These are phyloP conservation scores for Osmoderma eremita DNA, from an alignment of 2,888 invertebrate genomes.

Conservation along the genomic window DNA sequence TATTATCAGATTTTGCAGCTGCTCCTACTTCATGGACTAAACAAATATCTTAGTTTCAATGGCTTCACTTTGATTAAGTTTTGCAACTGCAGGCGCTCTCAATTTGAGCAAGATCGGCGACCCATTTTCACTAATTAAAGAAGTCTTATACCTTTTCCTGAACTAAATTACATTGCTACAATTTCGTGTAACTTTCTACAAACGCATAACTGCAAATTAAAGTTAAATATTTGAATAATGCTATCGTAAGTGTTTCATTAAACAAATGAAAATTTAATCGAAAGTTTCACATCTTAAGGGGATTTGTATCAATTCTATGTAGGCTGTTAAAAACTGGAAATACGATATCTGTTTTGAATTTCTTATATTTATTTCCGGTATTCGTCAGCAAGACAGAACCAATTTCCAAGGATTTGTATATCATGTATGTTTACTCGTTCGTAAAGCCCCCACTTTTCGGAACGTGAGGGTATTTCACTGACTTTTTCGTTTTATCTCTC, in stretches of 20 bases:
- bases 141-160: conserved; percentile 1
- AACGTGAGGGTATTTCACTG: conserved; percentile 10
- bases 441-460: not conserved
- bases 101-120: not conserved
- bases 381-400: conserved; percentile 11
- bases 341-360: not conserved
- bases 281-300: too few relatives aligned
- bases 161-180: not conserved
- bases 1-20: too few relatives aligned
- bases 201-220: too few relatives aligned
- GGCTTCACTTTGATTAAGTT: conserved; percentile 13
- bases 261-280: too few relatives aligned
- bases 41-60: not conserved
- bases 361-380: not conserved
- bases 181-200: too few relatives aligned
- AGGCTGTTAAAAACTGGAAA: not conserved
- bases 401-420: not conserved
- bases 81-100: not conserved
- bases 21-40: too few relatives aligned
- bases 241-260: too few relatives aligned
- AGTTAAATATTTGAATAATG: too few relatives aligned
- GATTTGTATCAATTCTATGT: not conserved
- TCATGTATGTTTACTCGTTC: conserved; percentile 3
- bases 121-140: not conserved
- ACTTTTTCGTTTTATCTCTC: conserved; percentile 6